These are phyloP conservation scores for Callimorpha dominula DNA, from an alignment of 2,888 invertebrate genomes.

Conservation along the genomic window DNA sequence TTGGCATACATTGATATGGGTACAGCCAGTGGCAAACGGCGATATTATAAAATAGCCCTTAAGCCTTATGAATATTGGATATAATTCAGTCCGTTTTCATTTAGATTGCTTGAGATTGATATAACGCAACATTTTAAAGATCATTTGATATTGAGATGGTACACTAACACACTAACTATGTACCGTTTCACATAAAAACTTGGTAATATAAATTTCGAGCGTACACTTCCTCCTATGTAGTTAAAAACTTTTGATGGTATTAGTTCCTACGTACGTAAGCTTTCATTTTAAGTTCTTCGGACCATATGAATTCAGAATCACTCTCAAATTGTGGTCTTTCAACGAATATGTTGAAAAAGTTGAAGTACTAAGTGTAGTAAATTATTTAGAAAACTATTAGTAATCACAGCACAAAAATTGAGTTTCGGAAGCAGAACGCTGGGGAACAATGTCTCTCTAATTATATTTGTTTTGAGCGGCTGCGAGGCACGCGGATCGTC, in stretches of 20 bases:
- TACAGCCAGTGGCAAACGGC: constrained; percentile 55
- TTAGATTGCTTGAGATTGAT: not conserved
- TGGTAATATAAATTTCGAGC: constrained; percentile 58
- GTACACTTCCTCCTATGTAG: constrained; percentile 52
- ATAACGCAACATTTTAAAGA: constrained; percentile 14
- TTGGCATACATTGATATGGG: constrained; percentile 69
- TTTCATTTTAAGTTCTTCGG: constrained; percentile 40
- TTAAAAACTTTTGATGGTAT: constrained; percentile 66
- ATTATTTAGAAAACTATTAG: constrained; percentile 7
- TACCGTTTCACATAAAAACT: constrained; percentile 62
- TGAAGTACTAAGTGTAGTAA: not conserved
- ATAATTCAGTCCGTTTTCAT: not conserved
- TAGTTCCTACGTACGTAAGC: constrained; percentile 36
- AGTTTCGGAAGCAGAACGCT: constrained; percentile 44
- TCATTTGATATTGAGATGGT: constrained; percentile 44
- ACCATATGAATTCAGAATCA: constrained; percentile 20
- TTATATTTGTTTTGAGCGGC: constrained; percentile 74
- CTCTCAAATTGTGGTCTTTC: not conserved
- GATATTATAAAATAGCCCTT: constrained; percentile 26
- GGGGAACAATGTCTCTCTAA: constrained; percentile 68
- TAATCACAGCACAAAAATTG: constrained; percentile 30
- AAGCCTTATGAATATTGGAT: constrained; percentile 14
- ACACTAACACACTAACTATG: constrained; percentile 56
- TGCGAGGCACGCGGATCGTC: constrained; percentile 64
- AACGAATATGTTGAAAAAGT: constrained; percentile 3